Evolutionary conservation across 1,140 invertebrate species (phyloP).

Genomic region (Lucilia sericata): DNA sequence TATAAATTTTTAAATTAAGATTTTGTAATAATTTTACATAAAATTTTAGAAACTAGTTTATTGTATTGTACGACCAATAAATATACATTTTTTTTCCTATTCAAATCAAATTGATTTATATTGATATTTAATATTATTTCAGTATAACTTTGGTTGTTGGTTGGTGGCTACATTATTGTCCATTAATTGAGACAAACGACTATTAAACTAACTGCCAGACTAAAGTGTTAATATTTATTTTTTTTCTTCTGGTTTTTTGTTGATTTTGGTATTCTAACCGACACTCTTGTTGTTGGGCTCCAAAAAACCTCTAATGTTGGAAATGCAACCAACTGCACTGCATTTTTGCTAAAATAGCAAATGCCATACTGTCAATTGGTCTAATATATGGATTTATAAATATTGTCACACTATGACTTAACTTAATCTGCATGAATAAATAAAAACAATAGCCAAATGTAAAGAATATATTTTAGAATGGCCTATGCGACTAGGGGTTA

Average conservation of each 20-base stretch:
- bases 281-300: too few relatives aligned
- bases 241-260: background rate
- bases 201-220: conserved; percentile 17
- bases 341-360: background rate
- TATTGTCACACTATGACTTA: conserved; percentile 19
- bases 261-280: too few relatives aligned
- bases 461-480: background rate
- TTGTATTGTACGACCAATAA: background rate
- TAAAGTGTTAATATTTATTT: conserved; percentile 6
- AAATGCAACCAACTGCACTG: background rate
- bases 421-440: conserved; percentile 20
- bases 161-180: conserved; percentile 12
- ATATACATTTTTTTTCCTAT: background rate
- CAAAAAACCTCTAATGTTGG: background rate
- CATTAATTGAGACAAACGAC: conserved; percentile 23
- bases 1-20: background rate
- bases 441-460: background rate
- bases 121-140: background rate
- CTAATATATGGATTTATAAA: conserved; percentile 11
- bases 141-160: background rate
- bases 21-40: background rate
- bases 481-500: too few relatives aligned
- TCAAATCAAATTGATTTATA: background rate
- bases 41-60: background rate
- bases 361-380: conserved; percentile 5